Conservation (phyloP, 2,888 invertebrate species). For the Eudemis profundana region DNA sequence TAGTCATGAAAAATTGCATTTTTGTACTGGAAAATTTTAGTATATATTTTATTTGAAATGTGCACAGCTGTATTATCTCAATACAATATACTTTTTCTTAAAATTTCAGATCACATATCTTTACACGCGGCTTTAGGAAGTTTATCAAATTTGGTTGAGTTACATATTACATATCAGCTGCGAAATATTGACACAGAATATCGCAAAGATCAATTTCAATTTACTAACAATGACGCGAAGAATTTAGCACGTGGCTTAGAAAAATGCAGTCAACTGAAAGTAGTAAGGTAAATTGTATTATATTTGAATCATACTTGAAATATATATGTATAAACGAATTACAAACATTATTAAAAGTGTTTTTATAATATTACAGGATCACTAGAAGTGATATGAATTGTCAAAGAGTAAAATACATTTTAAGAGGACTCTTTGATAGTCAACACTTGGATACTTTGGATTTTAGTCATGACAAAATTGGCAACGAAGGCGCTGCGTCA, state of each 20-base stretch:
- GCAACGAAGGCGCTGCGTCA: constrained; percentile 85
- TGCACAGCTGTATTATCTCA: too few species aligned
- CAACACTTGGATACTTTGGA: constrained; percentile 83
- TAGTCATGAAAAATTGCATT: too few species aligned
- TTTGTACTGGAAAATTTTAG: too few species aligned
- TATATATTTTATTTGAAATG: too few species aligned
- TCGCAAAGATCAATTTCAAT: constrained; percentile 78
- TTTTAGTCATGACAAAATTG: constrained; percentile 87
- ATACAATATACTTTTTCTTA: not conserved
- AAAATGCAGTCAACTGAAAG: constrained; percentile 69
- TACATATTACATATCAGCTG: constrained; percentile 76
- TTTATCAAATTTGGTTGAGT: constrained; percentile 71
- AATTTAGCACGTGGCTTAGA: constrained; percentile 75
- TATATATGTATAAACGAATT: not conserved
- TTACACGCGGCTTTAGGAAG: constrained; percentile 80
- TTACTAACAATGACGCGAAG: constrained; percentile 80
- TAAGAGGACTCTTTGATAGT: constrained; percentile 73
- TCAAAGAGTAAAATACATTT: constrained; percentile 74
- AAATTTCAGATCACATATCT: constrained; percentile 78
- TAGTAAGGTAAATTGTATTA: constrained; percentile 61
- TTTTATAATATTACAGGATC: constrained; percentile 60
- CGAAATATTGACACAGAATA: constrained; percentile 69
- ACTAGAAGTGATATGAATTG: constrained; percentile 80
- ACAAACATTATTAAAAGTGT: constrained; percentile 29
- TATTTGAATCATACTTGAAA: not conserved